Evolutionary conservation across 2,113 vertebrate genomes (phyloP), one percentile per base, ranked within the genome.

Genomic region (Mugil cephalus): DNA sequence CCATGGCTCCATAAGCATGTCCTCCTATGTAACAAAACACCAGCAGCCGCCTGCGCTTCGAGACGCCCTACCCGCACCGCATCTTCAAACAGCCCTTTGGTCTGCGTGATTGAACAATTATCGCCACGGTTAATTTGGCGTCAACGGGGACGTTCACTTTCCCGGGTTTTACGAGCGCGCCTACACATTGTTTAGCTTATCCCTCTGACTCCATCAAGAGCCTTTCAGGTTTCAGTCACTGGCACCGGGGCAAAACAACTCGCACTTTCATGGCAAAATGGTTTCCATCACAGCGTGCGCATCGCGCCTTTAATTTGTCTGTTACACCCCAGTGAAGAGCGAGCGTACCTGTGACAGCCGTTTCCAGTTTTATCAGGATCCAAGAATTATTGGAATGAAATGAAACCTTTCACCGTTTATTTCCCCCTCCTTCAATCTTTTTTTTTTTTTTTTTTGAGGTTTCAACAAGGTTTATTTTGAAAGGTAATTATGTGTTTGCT

Each of bases 101-200:
- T 89, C 56, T 76, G 56, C 75, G 76, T 89, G 89, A 91, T 89
- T 90, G 87, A 92, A 89, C 89, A 93, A 93, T 94, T 94, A 94
- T 88, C 67, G 55, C 82, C 86, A 90, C 12, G 91, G 74, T 90
- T 92, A 90, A 92, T 93, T 93, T 87, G 64, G 55, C 58, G 53
- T 78, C 51, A 87, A 87, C 72, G 48, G 72, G 50, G 36, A 74
- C 50, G 19, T 72, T 73, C 78, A 85, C 74, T 89, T 83, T 75
- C 65, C 63, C 59, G 10, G 74, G n/a, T n/a, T 79, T 84, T 65
- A 71, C 85, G 80, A 4, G 79, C 87, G 82, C 74, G 86, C 77
- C 82, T 64, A 30, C 30, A 36, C 10, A 18, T 62, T 82, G 72
- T 91, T 88, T 72, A 65, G 55, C 62, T 54, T 55, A 35, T 88